Percentiles rank a stretch among this genome's conserved stretches.
Conservation (phyloP, 1,140 invertebrate species). For the Drosophila ambigua region DNA sequence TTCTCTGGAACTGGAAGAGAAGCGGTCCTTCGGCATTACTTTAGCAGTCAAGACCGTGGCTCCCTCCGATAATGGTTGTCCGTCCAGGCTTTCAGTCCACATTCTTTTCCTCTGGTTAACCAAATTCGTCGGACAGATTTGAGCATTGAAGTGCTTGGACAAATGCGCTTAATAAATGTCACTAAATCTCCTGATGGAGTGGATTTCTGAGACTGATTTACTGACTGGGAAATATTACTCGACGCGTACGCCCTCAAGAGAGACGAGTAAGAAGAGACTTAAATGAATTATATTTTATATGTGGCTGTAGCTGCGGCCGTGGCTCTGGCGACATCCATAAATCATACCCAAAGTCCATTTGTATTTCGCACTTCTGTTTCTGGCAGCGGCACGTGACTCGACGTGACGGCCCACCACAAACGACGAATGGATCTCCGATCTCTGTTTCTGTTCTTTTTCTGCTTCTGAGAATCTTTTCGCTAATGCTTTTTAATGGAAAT, state of each 20-base stretch:
- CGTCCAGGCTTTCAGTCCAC: too few species aligned
- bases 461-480: background rate
- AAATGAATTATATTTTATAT: conserved; percentile 51
- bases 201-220: conserved; percentile 41
- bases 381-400: conserved; percentile 37
- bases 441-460: too few species aligned
- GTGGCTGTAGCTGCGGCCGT: conserved; percentile 29
- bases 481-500: conserved; percentile 37
- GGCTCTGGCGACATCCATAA: conserved; percentile 45
- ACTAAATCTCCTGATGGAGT: conserved; percentile 46
- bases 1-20: background rate
- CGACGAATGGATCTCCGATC: too few species aligned
- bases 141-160: conserved; percentile 32
- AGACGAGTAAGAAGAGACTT: conserved; percentile 8
- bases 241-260: background rate
- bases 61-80: too few species aligned
- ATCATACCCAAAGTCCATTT: conserved; percentile 48
- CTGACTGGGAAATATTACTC: conserved; percentile 33
- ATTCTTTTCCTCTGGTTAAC: background rate
- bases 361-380: conserved; percentile 42
- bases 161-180: conserved; percentile 41
- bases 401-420: background rate
- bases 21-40: background rate
- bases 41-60: too few species aligned
- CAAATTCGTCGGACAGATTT: conserved; percentile 21